phyloP scores from a whole-genome alignment of 35 echinoderm and acorn worm species.

The Apostichopus japonicus region DNA sequence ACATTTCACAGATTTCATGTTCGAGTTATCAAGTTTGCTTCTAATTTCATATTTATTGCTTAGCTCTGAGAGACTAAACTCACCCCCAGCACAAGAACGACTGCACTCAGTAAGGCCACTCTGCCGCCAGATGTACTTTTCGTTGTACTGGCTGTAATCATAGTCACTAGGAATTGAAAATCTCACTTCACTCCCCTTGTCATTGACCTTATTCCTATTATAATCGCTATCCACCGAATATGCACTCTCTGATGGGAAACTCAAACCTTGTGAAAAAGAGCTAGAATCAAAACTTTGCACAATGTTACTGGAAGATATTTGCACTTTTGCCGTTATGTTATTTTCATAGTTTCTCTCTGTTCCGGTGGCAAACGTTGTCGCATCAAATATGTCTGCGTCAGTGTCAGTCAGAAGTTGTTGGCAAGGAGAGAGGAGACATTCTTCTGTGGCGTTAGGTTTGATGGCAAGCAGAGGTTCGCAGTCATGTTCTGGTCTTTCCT shows the following conservation, averaged over 20 bases:
- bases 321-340: background rate
- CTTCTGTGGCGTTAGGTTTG: slow-evolving; percentile 12
- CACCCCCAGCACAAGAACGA: slow-evolving; percentile 42
- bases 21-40: too few species aligned
- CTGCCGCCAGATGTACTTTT: slow-evolving; percentile 18
- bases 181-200: background rate
- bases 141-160: background rate
- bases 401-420: background rate
- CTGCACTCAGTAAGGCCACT: slow-evolving; percentile 44
- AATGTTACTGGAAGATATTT: background rate
- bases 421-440: background rate
- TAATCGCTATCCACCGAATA: slow-evolving; percentile 18
- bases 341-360: background rate
- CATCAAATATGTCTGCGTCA: background rate
- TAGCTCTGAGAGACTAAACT: background rate
- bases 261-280: background rate
- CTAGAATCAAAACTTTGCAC: background rate
- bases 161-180: background rate
- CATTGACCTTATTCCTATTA: background rate
- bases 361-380: background rate
- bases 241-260: slow-evolving; percentile 26
- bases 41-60: too few species aligned
- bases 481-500: background rate
- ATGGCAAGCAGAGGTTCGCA: background rate
- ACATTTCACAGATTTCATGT: too few species aligned